phyloP scores from a whole-genome alignment of 2,113 vertebrate genomes.

The Neodontobutis hainanensis region DNA sequence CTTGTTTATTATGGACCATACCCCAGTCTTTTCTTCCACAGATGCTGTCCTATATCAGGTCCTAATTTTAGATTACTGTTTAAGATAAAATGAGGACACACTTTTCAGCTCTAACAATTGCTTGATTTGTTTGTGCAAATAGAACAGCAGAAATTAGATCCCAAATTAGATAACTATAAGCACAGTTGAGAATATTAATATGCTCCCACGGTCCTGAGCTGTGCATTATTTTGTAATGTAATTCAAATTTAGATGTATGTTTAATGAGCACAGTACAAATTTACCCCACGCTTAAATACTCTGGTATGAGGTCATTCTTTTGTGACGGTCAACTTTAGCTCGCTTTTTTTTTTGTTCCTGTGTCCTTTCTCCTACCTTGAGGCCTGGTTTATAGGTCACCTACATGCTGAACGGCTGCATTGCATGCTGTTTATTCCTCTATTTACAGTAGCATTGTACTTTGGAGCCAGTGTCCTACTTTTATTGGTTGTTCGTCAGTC shows the following conservation, averaged over 20 bases:
- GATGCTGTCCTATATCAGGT: conserved; percentile 11
- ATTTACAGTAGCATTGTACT: conserved; percentile 59
- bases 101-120: neutral
- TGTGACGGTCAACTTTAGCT: conserved; percentile 17
- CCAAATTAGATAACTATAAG: too few species aligned
- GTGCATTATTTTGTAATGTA: too few species aligned
- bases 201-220: too few species aligned
- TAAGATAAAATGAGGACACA: conserved; percentile 2
- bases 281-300: conserved; percentile 19
- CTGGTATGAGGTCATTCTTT: conserved; percentile 19
- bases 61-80: conserved; percentile 9
- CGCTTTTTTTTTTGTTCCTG: conserved; percentile 34
- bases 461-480: conserved; percentile 59
- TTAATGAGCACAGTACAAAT: too few species aligned
- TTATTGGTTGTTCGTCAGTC: conserved; percentile 6
- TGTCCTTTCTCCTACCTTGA: conserved; percentile 69
- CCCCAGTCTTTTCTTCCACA: conserved; percentile 1
- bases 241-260: too few species aligned
- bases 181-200: too few species aligned
- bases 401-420: conserved; percentile 47
- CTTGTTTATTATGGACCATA: conserved; percentile 7
- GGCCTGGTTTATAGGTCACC: conserved; percentile 69
- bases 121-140: neutral
- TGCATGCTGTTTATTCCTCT: conserved; percentile 55
- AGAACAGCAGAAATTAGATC: conserved; percentile 3